phyloP scores from a whole-genome alignment of 2,888 invertebrate species.

The Colostygia pectinataria region DNA sequence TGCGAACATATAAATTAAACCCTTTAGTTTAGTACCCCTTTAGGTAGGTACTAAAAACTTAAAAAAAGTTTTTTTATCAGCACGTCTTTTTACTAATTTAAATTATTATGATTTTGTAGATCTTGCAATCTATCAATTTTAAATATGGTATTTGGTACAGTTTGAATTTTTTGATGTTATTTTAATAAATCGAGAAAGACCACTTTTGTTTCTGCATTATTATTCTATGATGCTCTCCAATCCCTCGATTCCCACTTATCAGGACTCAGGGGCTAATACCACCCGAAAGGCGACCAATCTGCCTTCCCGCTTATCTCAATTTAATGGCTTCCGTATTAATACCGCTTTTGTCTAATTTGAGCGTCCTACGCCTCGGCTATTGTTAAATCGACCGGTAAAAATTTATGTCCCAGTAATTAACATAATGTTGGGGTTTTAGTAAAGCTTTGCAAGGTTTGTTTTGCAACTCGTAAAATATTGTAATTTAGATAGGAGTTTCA shows the following conservation, averaged over 20 bases:
- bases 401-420: conserved; percentile 51
- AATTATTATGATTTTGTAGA: no score
- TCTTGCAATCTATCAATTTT: no score
- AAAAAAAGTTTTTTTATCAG: no score
- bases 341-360: conserved; percentile 80
- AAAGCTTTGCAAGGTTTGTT: conserved; percentile 28
- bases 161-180: no score
- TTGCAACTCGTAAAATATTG: conserved; percentile 29
- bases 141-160: no score
- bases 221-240: conserved; percentile 63
- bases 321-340: conserved; percentile 82
- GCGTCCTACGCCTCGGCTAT: conserved; percentile 60
- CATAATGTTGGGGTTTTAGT: conserved; percentile 32
- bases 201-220: conserved; percentile 18
- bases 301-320: conserved; percentile 75
- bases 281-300: conserved; percentile 79
- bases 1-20: no score
- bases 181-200: no score
- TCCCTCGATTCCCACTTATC: conserved; percentile 74
- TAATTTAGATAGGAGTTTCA: conserved; percentile 25
- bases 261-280: conserved; percentile 78
- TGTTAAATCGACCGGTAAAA: conserved; percentile 77
- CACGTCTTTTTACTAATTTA: no score
- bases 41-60: no score
- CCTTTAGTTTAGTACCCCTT: no score